Conservation (phyloP, 2,797 vertebrate genomes). For the Melanitta fusca region DNA sequence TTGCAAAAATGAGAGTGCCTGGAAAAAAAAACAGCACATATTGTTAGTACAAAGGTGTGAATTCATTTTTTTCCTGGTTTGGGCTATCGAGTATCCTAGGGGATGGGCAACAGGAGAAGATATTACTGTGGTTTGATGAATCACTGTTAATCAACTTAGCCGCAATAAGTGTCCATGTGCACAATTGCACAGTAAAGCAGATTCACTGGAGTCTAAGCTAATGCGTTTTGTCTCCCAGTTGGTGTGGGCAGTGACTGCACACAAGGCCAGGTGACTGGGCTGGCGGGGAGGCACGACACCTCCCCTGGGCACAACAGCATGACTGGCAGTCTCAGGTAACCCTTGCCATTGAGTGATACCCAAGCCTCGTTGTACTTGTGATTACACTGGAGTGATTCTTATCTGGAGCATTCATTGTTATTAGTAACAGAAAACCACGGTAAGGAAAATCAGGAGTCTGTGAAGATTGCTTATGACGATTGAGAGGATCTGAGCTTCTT, state of each 20-base stretch:
- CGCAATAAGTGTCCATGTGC: neutral
- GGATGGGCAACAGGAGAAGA: neutral
- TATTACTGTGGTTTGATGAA: neutral
- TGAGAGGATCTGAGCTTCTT: neutral
- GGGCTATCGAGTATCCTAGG: neutral
- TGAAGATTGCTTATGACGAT: neutral
- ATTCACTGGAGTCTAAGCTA: neutral
- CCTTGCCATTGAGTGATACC: fast-evolving
- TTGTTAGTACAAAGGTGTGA: neutral
- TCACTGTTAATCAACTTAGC: fast-evolving
- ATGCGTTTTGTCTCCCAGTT: neutral
- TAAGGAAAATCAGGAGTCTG: neutral
- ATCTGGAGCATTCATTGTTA: neutral
- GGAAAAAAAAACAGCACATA: neutral
- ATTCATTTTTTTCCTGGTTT: neutral
- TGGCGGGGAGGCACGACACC: neutral
- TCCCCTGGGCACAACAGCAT: neutral
- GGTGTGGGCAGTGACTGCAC: neutral
- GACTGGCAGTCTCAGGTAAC: neutral
- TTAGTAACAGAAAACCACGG: neutral
- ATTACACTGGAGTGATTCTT: neutral
- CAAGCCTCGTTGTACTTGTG: neutral
- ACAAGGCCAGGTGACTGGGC: fast-evolving
- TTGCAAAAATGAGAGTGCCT: neutral
- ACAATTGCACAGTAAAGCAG: neutral